A percentile compares a stretch with the other conserved stretches of the same genome.
phyloP scores from a whole-genome alignment of 2,113 vertebrate genomes.

The Catharus fuscescens region DNA sequence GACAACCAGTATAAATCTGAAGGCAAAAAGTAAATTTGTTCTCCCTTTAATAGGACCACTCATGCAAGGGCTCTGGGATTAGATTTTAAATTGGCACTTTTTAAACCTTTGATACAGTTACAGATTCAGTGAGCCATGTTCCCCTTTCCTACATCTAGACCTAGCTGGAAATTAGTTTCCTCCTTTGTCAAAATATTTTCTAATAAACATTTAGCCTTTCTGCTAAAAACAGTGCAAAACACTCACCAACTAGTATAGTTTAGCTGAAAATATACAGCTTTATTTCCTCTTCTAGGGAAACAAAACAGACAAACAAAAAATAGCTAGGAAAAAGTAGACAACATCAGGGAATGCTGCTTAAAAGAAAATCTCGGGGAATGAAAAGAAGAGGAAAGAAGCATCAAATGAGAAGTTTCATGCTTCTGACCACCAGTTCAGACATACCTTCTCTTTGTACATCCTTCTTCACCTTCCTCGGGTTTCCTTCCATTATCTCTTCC shows the following conservation, averaged over 20 bases:
- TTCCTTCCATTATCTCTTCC: neutral
- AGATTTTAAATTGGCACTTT: slow-evolving; percentile 36
- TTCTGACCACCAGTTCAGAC: neutral
- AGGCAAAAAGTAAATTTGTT: slow-evolving; percentile 16
- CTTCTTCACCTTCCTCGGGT: neutral
- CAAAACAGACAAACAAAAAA: neutral
- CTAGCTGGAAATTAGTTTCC: neutral
- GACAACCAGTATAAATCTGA: neutral
- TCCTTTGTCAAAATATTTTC: slow-evolving; percentile 19
- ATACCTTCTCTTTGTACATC: neutral
- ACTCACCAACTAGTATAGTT: neutral
- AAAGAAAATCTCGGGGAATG: neutral
- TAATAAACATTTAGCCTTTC: neutral
- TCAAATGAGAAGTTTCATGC: neutral
- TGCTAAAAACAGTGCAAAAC: neutral
- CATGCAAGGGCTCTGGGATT: slow-evolving; percentile 8
- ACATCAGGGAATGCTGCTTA: neutral
- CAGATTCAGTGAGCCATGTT: slow-evolving; percentile 1
- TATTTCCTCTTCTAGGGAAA: neutral
- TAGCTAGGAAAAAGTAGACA: neutral
- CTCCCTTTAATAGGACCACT: slow-evolving; percentile 15
- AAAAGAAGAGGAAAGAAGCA: neutral
- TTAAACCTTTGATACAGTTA: slow-evolving; percentile 19
- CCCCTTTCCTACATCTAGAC: neutral
- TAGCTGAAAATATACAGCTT: neutral